Base-by-base conservation (phyloP, 2,797 vertebrate species). In the Gouania willdenowi region DNA sequence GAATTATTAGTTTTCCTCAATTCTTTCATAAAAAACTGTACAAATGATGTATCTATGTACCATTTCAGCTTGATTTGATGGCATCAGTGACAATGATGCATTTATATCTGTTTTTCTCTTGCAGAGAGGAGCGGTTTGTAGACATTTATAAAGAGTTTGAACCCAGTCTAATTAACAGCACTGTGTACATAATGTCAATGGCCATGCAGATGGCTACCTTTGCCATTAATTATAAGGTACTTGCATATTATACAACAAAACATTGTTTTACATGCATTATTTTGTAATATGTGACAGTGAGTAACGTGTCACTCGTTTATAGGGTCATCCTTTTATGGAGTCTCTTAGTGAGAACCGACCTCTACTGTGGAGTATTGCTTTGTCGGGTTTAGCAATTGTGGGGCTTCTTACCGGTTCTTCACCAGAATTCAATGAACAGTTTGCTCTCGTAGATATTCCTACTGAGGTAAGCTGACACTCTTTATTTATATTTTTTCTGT, bases 191-290 rank as follows among this genome's bases (percentile, higher is more conserved):
- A 66, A 98, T 99, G 93, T 95, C 95, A 2, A 94, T 99, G 94
- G 95, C 95, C 26, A 98, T 97, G 95, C 96, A 99, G 69, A 95
- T 96, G 89, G 94, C 94, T 48, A 99, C 96, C 0, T 99, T 98
- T n/a, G 95, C 95, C 37, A 98, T 98, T 80, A 99, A 99, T 82
- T 99, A 99, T 79, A 98, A 96, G 93, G 95, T 95, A 83, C 8
- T 23, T 43, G 10, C 20, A 40, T 20, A 6, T 29, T 14, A 36
- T n/a, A n/a, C n/a, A n/a, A n/a, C n/a, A n/a, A n/a, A n/a, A n/a
- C n/a, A n/a, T n/a, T n/a, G n/a, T n/a, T n/a, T n/a, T n/a, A n/a
- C n/a, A n/a, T n/a, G n/a, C n/a, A n/a, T n/a, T 20, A 4, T 5
- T 6, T 20, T 20, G 5, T 6, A 4, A 6, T 20, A 34, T 37